A percentile compares a stretch with the other conserved stretches of the same genome.
phyloP scores from a whole-genome alignment of 2,888 invertebrate species.

The Tachina lurida region DNA sequence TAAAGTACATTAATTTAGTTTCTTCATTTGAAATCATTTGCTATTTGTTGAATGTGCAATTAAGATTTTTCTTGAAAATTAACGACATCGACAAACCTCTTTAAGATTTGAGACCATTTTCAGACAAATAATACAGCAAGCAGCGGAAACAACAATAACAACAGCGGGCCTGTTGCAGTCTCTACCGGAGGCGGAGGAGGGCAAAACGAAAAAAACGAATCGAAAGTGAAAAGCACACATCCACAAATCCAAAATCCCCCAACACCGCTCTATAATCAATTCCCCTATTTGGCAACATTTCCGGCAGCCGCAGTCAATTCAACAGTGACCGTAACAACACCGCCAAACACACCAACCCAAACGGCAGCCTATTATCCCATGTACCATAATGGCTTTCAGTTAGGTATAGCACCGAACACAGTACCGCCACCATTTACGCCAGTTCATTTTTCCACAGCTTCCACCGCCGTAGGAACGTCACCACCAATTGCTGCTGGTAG shows the following conservation, averaged over 20 bases:
- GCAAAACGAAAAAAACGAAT: conserved; percentile 76
- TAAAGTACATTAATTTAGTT: conserved; percentile 45
- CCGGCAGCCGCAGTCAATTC: conserved; percentile 76
- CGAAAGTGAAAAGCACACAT: conserved; percentile 77
- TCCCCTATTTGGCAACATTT: conserved; percentile 82
- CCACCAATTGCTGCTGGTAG: conserved; percentile 64
- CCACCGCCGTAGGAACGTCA: conserved; percentile 71
- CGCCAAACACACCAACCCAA: conserved; percentile 73
- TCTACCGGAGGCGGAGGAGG: conserved; percentile 71
- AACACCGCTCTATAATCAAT: conserved; percentile 81
- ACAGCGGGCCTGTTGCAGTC: conserved; percentile 79
- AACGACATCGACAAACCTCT: conserved; percentile 20
- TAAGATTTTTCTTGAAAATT: conserved; percentile 26
- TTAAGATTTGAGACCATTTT: conserved; percentile 62
- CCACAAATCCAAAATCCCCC: conserved; percentile 78
- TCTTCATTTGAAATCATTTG: conserved; percentile 61
- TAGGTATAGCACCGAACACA: conserved; percentile 81
- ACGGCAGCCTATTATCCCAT: conserved; percentile 81
- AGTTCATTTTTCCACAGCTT: conserved; percentile 79
- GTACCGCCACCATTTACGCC: conserved; percentile 82
- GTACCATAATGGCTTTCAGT: conserved; percentile 83
- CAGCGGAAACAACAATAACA: conserved; percentile 73
- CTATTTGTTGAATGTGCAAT: conserved; percentile 60
- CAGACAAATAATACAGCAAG: conserved; percentile 72
- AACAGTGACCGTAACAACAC: conserved; percentile 75